Conservation (phyloP, 2,888 invertebrate species). For the Biston betularia region DNA sequence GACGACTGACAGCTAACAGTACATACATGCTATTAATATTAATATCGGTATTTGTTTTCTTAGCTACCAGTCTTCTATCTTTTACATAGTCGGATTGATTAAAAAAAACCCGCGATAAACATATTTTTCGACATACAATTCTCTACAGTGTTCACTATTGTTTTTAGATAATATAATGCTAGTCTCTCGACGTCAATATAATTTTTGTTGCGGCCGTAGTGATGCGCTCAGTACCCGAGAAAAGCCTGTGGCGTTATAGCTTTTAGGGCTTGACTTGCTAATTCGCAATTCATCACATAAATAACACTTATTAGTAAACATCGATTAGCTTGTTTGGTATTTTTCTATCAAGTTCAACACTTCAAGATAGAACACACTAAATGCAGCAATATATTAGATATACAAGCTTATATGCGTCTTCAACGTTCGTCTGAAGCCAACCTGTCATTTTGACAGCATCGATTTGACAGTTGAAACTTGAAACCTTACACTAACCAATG, state of each 20-base stretch:
- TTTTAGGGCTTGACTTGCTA: too few species aligned
- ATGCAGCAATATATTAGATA: too few species aligned
- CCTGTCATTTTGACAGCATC: background rate
- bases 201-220: background rate
- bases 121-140: conserved; percentile 1
- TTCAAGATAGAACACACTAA: background rate
- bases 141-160: background rate
- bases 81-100: background rate
- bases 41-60: background rate
- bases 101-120: background rate
- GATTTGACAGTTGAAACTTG: background rate
- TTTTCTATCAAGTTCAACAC: background rate
- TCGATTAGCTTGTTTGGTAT: too few species aligned
- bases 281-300: too few species aligned
- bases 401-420: too few species aligned
- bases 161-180: background rate
- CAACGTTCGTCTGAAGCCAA: background rate
- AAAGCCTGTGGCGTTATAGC: background rate
- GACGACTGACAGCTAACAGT: too few species aligned
- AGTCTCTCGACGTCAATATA: background rate
- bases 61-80: background rate
- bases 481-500: background rate
- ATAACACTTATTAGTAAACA: too few species aligned
- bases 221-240: background rate
- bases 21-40: background rate